Conservation (phyloP, 1,140 invertebrate genomes). For the Drosophila willistoni region DNA sequence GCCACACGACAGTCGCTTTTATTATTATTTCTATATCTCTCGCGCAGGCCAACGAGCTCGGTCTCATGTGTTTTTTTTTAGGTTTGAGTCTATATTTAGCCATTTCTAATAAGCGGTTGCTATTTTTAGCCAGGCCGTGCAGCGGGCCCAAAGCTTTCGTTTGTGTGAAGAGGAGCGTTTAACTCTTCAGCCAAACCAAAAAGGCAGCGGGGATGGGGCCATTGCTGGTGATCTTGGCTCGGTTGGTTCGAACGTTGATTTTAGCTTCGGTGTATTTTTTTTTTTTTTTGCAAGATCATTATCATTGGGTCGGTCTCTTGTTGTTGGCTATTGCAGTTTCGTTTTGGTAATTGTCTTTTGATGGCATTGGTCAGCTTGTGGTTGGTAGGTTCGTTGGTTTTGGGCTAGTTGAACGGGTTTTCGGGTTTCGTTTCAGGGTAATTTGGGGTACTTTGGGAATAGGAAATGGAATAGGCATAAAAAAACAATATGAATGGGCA, state of each 20-base stretch:
- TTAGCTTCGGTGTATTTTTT: slow-evolving; percentile 26
- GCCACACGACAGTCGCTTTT: slow-evolving; percentile 34
- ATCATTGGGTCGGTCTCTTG: slow-evolving; percentile 40
- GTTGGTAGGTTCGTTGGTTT: slow-evolving; percentile 10
- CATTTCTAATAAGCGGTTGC: slow-evolving; percentile 75
- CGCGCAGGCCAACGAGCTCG: slow-evolving; percentile 33
- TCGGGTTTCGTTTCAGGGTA: not conserved
- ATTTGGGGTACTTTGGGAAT: slow-evolving; percentile 5
- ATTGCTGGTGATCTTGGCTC: slow-evolving; percentile 21
- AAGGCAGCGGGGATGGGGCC: not conserved
- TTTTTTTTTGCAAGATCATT: slow-evolving; percentile 72
- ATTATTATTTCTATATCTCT: slow-evolving; percentile 26
- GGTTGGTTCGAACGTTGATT: slow-evolving; percentile 6
- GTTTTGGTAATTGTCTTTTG: slow-evolving; percentile 73
- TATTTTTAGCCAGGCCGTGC: slow-evolving; percentile 71
- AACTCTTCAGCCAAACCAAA: slow-evolving; percentile 1
- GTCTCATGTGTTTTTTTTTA: slow-evolving; percentile 37
- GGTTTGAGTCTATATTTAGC: slow-evolving; percentile 68
- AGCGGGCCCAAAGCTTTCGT: slow-evolving; percentile 52
- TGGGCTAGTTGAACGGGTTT: slow-evolving; percentile 65
- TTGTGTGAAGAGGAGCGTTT: slow-evolving; percentile 7
- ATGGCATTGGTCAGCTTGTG: slow-evolving; percentile 62
- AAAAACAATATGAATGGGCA: not conserved
- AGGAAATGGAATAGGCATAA: slow-evolving; percentile 2
- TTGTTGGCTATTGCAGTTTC: slow-evolving; percentile 63